Evolutionary conservation across 2,113 vertebrate species (phyloP).

Genomic region (Catharus bicknelli): DNA sequence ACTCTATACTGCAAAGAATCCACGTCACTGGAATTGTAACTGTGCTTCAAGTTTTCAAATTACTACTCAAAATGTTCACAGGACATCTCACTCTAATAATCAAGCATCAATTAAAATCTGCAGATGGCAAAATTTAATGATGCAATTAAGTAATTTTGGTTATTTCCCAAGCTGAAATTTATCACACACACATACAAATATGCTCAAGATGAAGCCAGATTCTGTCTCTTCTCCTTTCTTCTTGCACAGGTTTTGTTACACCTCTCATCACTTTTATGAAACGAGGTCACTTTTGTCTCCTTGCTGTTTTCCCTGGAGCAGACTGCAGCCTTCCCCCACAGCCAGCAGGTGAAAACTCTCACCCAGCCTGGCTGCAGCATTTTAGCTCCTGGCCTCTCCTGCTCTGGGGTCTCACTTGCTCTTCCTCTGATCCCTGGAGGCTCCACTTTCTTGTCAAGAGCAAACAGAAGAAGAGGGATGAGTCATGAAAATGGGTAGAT

Average conservation of each 20-base stretch:
- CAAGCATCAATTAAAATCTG: neutral
- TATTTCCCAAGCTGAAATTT: neutral
- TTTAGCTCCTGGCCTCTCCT: neutral
- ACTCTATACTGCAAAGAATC: neutral
- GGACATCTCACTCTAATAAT: neutral
- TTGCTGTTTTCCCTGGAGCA: neutral
- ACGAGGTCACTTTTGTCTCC: neutral
- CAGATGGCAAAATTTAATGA: neutral
- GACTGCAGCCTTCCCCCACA: neutral
- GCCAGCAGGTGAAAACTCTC: neutral
- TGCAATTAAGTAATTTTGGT: neutral
- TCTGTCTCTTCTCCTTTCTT: neutral
- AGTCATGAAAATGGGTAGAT: neutral
- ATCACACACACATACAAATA: neutral
- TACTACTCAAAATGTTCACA: neutral
- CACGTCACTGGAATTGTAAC: neutral
- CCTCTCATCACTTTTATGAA: neutral
- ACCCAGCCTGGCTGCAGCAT: neutral
- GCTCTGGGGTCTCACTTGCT: neutral
- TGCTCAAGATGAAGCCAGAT: neutral
- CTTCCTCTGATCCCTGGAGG: neutral
- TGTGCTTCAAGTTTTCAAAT: neutral
- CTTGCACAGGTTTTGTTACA: neutral
- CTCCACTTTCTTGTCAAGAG: neutral
- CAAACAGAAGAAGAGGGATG: neutral